These are phyloP conservation scores for Drosophila rhopaloa DNA, from an alignment of 1,140 invertebrate species.

Conservation along the genomic window DNA sequence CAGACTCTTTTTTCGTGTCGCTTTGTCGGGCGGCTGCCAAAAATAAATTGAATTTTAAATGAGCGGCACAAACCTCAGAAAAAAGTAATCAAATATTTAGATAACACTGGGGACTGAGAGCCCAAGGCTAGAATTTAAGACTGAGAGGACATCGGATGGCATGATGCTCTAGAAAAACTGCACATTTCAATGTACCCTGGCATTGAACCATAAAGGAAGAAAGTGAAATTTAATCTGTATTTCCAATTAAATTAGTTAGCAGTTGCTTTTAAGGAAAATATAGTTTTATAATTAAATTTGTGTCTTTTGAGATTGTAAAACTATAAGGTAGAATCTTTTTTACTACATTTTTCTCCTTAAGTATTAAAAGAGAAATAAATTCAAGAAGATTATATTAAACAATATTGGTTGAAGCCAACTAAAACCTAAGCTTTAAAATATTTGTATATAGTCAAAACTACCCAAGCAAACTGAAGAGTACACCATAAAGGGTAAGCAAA, in stretches of 20 bases:
- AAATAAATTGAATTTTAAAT: slow-evolving; percentile 81
- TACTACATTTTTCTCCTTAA: too few species aligned
- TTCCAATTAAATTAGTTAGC: background rate
- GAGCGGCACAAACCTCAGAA: slow-evolving; percentile 43
- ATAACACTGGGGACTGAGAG: slow-evolving; percentile 35
- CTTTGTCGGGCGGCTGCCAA: slow-evolving; percentile 36
- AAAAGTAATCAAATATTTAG: slow-evolving; percentile 73
- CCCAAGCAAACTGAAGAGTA: background rate
- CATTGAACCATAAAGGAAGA: too few species aligned
- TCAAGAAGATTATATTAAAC: too few species aligned
- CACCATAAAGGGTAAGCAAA: slow-evolving; percentile 9
- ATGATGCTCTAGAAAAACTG: slow-evolving; percentile 8
- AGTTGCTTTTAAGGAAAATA: background rate
- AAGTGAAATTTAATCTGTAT: background rate
- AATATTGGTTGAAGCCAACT: too few species aligned
- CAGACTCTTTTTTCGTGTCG: slow-evolving; percentile 4
- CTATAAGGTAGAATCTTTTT: too few species aligned
- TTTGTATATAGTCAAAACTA: background rate
- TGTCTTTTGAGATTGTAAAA: background rate
- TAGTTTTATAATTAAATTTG: background rate
- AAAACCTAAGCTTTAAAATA: too few species aligned
- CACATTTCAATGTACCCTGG: slow-evolving; percentile 5
- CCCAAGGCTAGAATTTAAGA: slow-evolving; percentile 52
- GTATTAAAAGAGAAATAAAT: too few species aligned
- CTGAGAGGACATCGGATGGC: slow-evolving; percentile 15